Evolutionary conservation across 2,113 vertebrate species (phyloP).

Genomic region (Corythaixoides concolor): DNA sequence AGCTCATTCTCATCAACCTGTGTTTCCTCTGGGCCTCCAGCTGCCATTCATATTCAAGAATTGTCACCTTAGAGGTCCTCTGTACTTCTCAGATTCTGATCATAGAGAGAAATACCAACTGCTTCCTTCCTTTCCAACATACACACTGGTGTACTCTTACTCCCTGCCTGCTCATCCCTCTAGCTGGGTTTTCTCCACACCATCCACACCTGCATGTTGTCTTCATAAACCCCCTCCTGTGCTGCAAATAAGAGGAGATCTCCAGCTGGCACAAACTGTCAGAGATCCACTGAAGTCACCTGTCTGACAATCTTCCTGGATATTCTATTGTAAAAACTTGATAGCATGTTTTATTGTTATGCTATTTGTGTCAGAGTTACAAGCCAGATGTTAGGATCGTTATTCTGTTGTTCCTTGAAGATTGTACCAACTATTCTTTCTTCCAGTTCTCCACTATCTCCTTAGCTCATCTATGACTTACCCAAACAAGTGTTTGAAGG

Average conservation of each 20-base stretch:
- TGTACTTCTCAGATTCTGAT: not conserved
- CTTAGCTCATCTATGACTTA: not conserved
- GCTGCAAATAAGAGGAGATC: not conserved
- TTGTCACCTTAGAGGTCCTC: not conserved
- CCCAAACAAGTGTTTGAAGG: not conserved
- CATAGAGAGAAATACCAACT: not conserved
- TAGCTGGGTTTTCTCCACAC: not conserved
- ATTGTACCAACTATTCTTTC: not conserved
- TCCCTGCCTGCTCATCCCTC: fast-evolving
- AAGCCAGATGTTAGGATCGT: slow-evolving; percentile 16
- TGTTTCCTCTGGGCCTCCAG: not conserved
- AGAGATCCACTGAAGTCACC: not conserved
- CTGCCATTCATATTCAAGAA: not conserved
- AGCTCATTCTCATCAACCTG: fast-evolving
- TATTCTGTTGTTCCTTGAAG: not conserved
- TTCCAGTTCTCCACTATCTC: not conserved
- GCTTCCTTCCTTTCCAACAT: not conserved
- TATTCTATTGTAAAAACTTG: not conserved
- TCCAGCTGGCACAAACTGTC: not conserved
- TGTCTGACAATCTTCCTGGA: not conserved
- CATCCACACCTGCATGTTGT: not conserved
- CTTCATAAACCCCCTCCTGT: not conserved
- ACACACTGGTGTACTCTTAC: too few species aligned
- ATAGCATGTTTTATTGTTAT: not conserved
- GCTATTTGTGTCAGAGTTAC: not conserved